Evolutionary conservation across 1,140 invertebrate species (phyloP).

Genomic region (Anthonomus grandis): DNA sequence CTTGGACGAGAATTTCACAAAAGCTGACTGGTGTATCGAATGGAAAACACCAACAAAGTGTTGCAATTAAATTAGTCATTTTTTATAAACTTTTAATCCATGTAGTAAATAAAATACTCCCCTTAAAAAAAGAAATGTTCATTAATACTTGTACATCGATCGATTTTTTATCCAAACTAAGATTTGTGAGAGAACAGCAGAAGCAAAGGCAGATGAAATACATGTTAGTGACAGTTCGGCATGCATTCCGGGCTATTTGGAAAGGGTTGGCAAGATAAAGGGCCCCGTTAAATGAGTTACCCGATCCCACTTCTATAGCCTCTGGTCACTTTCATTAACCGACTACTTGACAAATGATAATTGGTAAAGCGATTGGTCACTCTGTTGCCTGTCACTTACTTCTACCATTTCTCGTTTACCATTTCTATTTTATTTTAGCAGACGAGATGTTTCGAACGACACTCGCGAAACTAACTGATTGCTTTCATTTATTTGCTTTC

Average conservation of each 20-base stretch:
- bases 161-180: constrained; percentile 30
- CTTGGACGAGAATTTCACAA: too few relatives aligned
- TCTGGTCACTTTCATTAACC: constrained; percentile 49
- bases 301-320: constrained; percentile 40
- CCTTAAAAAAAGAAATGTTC: too few relatives aligned
- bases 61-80: too few relatives aligned
- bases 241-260: constrained; percentile 37
- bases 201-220: too few relatives aligned
- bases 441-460: too few relatives aligned
- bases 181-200: constrained; percentile 19
- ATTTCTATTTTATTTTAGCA: constrained; percentile 39
- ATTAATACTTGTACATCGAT: too few relatives aligned
- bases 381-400: constrained; percentile 43
- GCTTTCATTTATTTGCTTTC: too few relatives aligned
- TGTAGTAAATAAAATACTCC: too few relatives aligned
- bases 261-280: constrained; percentile 47
- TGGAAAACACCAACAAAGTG: too few relatives aligned
- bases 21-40: too few relatives aligned
- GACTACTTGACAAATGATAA: constrained; percentile 50
- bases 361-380: constrained; percentile 48
- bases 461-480: too few relatives aligned
- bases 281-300: constrained; percentile 43
- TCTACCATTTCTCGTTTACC: constrained; percentile 40
- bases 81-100: too few relatives aligned
- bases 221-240: constrained; percentile 45